Evolutionary conservation across 2,888 invertebrate species (phyloP), one percentile per base, ranked within the genome.

Genomic region (Schizaphis graminum): DNA sequence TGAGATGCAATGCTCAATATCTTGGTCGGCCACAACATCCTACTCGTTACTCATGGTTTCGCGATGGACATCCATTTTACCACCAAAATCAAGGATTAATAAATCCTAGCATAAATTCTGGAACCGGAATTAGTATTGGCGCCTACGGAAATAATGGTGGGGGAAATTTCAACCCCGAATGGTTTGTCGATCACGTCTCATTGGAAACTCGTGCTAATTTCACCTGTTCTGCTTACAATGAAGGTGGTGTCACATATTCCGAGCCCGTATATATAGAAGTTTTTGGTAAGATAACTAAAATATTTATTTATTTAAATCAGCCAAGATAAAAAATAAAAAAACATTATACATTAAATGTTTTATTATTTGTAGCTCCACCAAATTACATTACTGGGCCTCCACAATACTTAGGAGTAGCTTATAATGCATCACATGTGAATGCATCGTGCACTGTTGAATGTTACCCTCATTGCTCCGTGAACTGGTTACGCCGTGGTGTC

Each of bases 381-480:
- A 97, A 97, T 95, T 98, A 99, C 96, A 98, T 98, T 95, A 97
- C 97, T 95, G 97, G 98, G 44, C 97, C 98, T 95, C 97, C 97
- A 85, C 97, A 98, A 3, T 98, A 98, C 96, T 97, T 97, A 94
- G 98, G 98, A 13, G 96, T 96, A 0, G 95, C 96, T 86, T 95
- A 96, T 95, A 98, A 98, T 94, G 97, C 98, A 26, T 96, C 96
- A 92, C 96, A 97, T 95, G 97, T 97, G 94, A 97, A 96, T 94
- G 96, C 99, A 35, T 97, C 98, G 2, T 99, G 98, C 96, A 97
- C 98, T 95, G 98, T 99, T 93, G 99, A 99, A 95, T 99, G 98
- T 95, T 98, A 97, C 24, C 99, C 99, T 0, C 96, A 97, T 67
- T 99, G 99, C 96, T 97, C 97, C 95, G 97, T 99, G 94, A 97